Percentiles rank a stretch among this genome's conserved stretches.
phyloP scores from a whole-genome alignment of 2,888 invertebrate species.

The Drosophila leonis region DNA sequence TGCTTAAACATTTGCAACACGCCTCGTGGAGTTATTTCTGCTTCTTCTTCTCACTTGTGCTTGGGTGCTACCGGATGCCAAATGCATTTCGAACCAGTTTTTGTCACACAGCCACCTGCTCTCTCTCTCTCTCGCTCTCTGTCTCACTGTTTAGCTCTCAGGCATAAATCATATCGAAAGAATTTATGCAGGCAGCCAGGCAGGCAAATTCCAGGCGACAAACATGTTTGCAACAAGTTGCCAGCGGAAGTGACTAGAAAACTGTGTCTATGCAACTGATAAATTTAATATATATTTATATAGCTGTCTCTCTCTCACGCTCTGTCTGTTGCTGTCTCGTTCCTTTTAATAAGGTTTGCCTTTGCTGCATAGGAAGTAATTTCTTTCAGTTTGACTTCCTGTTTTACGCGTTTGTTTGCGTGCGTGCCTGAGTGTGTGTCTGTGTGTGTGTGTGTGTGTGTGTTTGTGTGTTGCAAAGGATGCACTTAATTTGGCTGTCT shows the following conservation, averaged over 20 bases:
- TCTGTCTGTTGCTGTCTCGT: neutral
- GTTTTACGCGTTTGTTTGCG: slow-evolving; percentile 30
- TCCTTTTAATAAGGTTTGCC: slow-evolving; percentile 55
- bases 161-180: slow-evolving; percentile 75
- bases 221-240: slow-evolving; percentile 70
- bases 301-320: neutral
- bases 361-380: slow-evolving; percentile 63
- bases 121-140: neutral
- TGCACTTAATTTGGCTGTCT: slow-evolving; percentile 56
- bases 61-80: slow-evolving; percentile 64
- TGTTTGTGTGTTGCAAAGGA: slow-evolving; percentile 48
- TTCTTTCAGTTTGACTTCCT: slow-evolving; percentile 71
- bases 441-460: neutral
- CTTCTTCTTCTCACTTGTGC: slow-evolving; percentile 15
- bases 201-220: slow-evolving; percentile 67
- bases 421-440: neutral
- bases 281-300: slow-evolving; percentile 23
- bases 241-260: slow-evolving; percentile 71
- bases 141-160: neutral
- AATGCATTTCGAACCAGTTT: slow-evolving; percentile 74
- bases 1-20: slow-evolving; percentile 63
- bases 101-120: slow-evolving; percentile 41
- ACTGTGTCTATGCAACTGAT: slow-evolving; percentile 32
- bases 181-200: slow-evolving; percentile 75
- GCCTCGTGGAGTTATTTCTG: slow-evolving; percentile 36